These are phyloP conservation scores for Pangasianodon gigas DNA, from an alignment of 2,113 vertebrate species.

Conservation along the genomic window DNA sequence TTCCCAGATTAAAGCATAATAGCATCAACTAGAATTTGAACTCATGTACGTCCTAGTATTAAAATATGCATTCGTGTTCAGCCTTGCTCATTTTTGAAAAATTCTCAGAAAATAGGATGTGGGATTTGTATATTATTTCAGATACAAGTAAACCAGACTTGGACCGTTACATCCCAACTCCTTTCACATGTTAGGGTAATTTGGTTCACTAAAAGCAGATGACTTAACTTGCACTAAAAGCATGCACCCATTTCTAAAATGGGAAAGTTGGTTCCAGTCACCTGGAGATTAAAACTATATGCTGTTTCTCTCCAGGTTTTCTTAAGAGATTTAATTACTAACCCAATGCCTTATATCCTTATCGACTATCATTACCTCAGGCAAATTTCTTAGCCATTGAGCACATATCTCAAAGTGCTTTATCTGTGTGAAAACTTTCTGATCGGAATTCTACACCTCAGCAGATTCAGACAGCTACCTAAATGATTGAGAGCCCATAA, in stretches of 20 bases:
- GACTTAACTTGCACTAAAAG: not conserved
- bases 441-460: not conserved
- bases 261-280: not conserved
- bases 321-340: not conserved
- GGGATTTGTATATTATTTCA: not conserved
- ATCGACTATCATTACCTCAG: not conserved
- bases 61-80: not conserved
- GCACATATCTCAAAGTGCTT: conserved; percentile 3
- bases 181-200: not conserved
- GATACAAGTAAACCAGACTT: not conserved
- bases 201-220: not conserved
- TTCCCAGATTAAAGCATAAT: not conserved
- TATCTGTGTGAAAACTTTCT: not conserved
- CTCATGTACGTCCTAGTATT: not conserved
- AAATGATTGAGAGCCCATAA: not conserved
- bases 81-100: not conserved
- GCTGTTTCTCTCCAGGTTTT: not conserved
- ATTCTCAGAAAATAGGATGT: not conserved
- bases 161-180: not conserved
- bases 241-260: not conserved
- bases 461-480: not conserved
- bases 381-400: not conserved
- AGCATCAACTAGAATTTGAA: not conserved
- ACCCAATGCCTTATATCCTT: not conserved
- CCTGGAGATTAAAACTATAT: not conserved